Evolutionary conservation across 2,797 vertebrate genomes (phyloP).

Genomic region (Ambastaia sidthimunki): DNA sequence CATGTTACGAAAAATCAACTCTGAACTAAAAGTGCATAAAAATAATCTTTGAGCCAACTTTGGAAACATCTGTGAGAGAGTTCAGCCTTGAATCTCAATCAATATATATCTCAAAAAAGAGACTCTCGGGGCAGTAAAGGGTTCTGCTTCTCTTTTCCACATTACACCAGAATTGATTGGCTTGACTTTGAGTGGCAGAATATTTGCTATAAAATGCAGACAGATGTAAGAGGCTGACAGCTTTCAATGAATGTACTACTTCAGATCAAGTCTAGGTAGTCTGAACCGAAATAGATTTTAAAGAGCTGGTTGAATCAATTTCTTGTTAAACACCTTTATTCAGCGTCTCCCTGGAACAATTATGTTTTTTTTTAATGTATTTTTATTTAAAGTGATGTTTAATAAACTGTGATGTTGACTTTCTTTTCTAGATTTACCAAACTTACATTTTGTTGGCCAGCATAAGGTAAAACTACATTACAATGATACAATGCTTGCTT

Average conservation of each 20-base stretch:
- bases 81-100: background rate
- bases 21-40: background rate
- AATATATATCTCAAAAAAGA: constrained; percentile 18
- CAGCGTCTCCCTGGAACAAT: constrained; percentile 13
- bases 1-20: background rate
- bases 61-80: background rate
- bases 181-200: constrained; percentile 25
- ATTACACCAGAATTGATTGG: constrained; percentile 18
- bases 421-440: background rate
- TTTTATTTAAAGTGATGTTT: background rate
- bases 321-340: constrained; percentile 14
- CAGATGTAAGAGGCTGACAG: background rate
- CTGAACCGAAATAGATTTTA: background rate
- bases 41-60: background rate
- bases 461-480: background rate
- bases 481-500: background rate
- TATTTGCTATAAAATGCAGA: constrained; percentile 18
- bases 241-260: constrained; percentile 27
- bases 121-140: background rate
- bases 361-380: background rate
- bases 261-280: background rate
- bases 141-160: background rate
- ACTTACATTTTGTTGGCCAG: background rate
- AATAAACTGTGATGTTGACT: background rate
- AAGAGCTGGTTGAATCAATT: constrained; percentile 20